These are phyloP conservation scores for Lycopodina hypogea DNA, from an alignment of 37 sponge, comb jelly and placozoan genomes.

Conservation along the genomic window DNA sequence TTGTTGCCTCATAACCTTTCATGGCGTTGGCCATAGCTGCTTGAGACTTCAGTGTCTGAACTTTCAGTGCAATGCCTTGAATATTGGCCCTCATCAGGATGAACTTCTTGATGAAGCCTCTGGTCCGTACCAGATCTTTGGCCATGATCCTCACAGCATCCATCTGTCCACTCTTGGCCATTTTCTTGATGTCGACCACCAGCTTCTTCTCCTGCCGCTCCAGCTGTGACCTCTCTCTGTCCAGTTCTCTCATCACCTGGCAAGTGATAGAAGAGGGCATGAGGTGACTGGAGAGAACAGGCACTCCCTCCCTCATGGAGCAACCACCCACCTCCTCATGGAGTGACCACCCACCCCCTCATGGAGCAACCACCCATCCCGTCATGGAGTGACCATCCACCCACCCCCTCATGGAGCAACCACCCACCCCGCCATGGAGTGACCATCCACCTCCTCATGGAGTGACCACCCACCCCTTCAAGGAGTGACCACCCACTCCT, in stretches of 20 bases:
- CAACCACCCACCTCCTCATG: not conserved
- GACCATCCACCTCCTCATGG: no score
- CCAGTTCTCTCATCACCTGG: constrained; percentile 82
- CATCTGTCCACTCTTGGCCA: constrained; percentile 98
- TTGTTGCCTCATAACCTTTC: constrained; percentile 74
- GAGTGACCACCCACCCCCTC: not conserved
- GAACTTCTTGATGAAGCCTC: constrained; percentile 91
- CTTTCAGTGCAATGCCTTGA: constrained; percentile 90
- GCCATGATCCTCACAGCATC: constrained; percentile 90
- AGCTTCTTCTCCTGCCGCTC: constrained; percentile 97
- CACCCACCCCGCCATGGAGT: no score
- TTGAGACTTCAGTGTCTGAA: constrained; percentile 90
- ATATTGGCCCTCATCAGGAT: constrained; percentile 97
- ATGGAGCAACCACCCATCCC: no score
- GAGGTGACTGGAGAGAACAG: not conserved
- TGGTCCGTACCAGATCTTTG: constrained; percentile 90
- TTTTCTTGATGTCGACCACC: constrained; percentile 94
- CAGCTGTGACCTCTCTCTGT: constrained; percentile 73
- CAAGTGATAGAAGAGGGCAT: not conserved
- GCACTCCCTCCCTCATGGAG: not conserved
- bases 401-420: no score
- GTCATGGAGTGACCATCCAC: no score
- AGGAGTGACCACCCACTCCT: no score
- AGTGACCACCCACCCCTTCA: no score
- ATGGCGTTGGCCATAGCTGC: constrained; percentile 97